phyloP scores from a whole-genome alignment of 1,140 invertebrate genomes.

The Helicoverpa zea region DNA sequence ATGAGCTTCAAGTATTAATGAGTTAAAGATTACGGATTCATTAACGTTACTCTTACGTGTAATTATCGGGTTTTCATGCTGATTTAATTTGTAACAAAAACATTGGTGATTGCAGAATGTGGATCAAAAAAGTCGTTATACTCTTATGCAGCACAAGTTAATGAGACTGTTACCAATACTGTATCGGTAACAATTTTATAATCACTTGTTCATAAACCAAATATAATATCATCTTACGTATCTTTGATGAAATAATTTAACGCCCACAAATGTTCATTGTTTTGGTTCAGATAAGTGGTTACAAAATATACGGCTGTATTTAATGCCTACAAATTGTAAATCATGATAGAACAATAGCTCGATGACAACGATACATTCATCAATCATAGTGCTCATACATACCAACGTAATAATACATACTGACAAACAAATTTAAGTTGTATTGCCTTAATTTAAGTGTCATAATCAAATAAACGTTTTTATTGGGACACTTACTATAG shows the following conservation, averaged over 20 bases:
- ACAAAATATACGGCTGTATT: neutral
- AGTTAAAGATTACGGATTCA: conserved; percentile 12
- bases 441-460: neutral
- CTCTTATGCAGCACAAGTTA: no score
- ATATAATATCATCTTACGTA: no score
- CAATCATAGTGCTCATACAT: conserved; percentile 29
- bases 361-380: conserved; percentile 40
- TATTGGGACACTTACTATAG: neutral
- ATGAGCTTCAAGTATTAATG: neutral
- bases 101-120: neutral
- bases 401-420: no score
- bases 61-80: conserved; percentile 26
- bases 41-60: conserved; percentile 35
- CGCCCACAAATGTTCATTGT: neutral
- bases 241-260: neutral
- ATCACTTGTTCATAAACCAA: no score
- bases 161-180: no score
- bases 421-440: neutral
- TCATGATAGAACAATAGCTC: conserved; percentile 39
- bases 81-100: conserved; percentile 20
- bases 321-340: conserved; percentile 8
- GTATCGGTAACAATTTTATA: no score
- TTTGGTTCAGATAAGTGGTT: neutral
- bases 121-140: neutral
- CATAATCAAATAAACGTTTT: neutral